phyloP scores from a whole-genome alignment of 1,140 invertebrate genomes.

The Microplitis mediator region DNA sequence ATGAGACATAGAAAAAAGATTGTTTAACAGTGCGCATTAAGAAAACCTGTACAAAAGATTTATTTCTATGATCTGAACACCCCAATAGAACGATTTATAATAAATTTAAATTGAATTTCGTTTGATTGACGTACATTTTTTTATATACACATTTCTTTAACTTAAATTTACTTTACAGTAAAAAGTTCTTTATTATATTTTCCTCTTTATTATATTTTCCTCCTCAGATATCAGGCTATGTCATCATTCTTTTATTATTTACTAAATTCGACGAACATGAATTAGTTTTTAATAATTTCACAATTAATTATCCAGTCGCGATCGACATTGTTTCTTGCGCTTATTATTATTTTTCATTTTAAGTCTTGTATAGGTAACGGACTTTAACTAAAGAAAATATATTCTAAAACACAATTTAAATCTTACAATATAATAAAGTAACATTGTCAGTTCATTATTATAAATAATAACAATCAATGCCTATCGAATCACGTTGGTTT shows the following conservation, averaged over 20 bases:
- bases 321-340: not conserved
- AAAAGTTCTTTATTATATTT: slow-evolving; percentile 4
- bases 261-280: not conserved
- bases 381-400: slow-evolving; percentile 52
- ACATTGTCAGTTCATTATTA: slow-evolving; percentile 31
- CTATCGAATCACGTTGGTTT: slow-evolving; percentile 15
- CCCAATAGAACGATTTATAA: slow-evolving; percentile 2
- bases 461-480: slow-evolving; percentile 19
- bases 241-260: not conserved
- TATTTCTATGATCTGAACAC: too few species aligned
- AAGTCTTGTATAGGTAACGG: slow-evolving; percentile 47
- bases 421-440: slow-evolving; percentile 53
- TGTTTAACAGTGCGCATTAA: slow-evolving; percentile 28
- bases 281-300: slow-evolving; percentile 18
- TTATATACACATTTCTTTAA: slow-evolving; percentile 37
- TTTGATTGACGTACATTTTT: slow-evolving; percentile 46
- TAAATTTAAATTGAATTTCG: slow-evolving; percentile 38
- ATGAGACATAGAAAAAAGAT: slow-evolving; percentile 19
- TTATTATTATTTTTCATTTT: not conserved
- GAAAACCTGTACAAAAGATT: slow-evolving; percentile 47
- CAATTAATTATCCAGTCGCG: slow-evolving; percentile 11
- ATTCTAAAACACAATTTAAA: slow-evolving; percentile 36
- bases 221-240: not conserved
- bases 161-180: slow-evolving; percentile 35
- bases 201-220: not conserved